Base-by-base conservation (phyloP, 2,888 invertebrate species). In the Nemotelus nigrinus region DNA sequence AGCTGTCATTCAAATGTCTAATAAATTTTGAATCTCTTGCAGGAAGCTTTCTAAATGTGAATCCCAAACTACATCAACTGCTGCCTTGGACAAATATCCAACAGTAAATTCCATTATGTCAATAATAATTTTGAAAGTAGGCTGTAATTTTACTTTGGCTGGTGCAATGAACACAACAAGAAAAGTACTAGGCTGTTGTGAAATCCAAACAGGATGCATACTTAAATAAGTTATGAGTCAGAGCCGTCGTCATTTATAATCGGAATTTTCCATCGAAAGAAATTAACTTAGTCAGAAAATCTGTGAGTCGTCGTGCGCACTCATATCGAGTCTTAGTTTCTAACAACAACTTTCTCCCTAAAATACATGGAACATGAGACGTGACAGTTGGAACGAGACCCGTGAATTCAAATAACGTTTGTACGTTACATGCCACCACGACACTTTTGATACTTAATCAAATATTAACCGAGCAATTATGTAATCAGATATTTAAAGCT, bases 401-500 rank as follows among this genome's bases (percentile, higher is more conserved):
- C 41, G 63, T 41, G 8, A 39, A 5, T 6, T 25, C 63, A 25
- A 63, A 8, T 43, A 63, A 41, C 41, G 25, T 71, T 41, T 25
- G 1, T 5, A 3, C 10, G 41, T 55, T 71, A 41, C 25, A 71
- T 48, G n/a, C 48, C 68, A 74, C 74, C 76, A 76, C 60, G 10
- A 55, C 39, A 58, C 58, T 77, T 77, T 74, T 77, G 77, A 79
- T 77, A 74, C 74, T 77, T 72, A 63, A 79, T 79, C 77, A 77
- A 79, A 67, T 77, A 79, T 79, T 79, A 74, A 77, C 4, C 74
- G 74, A 58, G 47, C 58, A 74, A 74, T 77, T 79, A 77, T 77
- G 72, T 79, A 63, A 79, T 77, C 77, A 55, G 50, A 44, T 48
- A 41, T 39, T 43, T n/a, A n/a, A n/a, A n/a, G n/a, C n/a, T n/a